A percentile compares a stretch with the other conserved stretches of the same genome.
These are phyloP conservation scores for Pachydiplax longipennis DNA, from an alignment of 2,888 invertebrate genomes.

Conservation along the genomic window DNA sequence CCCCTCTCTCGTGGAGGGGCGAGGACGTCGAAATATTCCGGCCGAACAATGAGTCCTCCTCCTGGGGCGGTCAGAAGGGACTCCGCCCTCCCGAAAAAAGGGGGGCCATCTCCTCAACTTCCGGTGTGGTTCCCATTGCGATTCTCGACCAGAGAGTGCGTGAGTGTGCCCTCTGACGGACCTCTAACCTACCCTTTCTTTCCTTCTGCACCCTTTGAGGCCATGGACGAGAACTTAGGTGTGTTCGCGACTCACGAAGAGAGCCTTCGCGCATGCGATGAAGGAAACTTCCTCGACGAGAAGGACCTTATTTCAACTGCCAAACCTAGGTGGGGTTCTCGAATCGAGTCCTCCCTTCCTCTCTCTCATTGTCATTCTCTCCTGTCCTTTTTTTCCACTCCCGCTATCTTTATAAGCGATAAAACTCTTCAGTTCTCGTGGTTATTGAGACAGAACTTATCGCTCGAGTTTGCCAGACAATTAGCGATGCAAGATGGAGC, in stretches of 20 bases:
- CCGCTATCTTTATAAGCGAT: too few species aligned
- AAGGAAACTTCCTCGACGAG: neutral
- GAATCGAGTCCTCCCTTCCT: neutral
- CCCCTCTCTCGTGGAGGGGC: neutral
- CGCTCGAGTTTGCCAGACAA: too few species aligned
- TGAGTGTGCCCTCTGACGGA: neutral
- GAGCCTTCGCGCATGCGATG: neutral
- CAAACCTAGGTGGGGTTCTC: neutral
- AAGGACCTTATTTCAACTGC: neutral
- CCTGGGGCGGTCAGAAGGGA: neutral
- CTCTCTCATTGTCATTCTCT: neutral
- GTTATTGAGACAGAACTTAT: too few species aligned
- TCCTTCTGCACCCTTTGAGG: neutral
- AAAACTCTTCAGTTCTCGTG: too few species aligned
- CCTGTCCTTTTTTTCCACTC: neutral
- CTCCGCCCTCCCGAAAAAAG: neutral
- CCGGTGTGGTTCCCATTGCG: slow-evolving; percentile 26
- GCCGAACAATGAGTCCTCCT: slow-evolving; percentile 12
- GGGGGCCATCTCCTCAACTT: slow-evolving; percentile 10
- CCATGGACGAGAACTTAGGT: neutral
- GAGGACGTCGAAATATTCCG: neutral
- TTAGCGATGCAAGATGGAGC: too few species aligned
- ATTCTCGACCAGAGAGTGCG: neutral
- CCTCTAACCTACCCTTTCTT: neutral
- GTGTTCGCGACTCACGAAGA: neutral